Conservation (phyloP, 2,797 vertebrate species). For the Enteromius fasciolatus region DNA sequence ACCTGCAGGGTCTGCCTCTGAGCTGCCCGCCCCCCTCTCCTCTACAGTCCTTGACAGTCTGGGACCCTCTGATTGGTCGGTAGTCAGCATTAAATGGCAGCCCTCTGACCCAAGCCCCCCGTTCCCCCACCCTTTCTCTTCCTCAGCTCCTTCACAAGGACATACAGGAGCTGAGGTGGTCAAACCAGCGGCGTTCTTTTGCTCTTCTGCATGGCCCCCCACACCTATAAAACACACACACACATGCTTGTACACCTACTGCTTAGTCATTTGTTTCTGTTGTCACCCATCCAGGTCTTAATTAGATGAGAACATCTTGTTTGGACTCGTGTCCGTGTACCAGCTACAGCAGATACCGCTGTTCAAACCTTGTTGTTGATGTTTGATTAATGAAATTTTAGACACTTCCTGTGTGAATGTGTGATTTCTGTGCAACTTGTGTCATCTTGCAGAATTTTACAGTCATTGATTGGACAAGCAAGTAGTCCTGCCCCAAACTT, state of each 20-base stretch:
- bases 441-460: background rate
- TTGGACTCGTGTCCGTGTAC: slow-evolving; percentile 54
- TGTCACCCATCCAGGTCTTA: slow-evolving; percentile 71
- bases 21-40: slow-evolving; percentile 65
- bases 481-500: background rate
- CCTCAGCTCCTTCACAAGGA: slow-evolving; percentile 54
- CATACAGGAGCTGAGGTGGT: slow-evolving; percentile 53
- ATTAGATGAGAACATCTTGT: slow-evolving; percentile 70
- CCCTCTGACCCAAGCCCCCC: slow-evolving; percentile 72
- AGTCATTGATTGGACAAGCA: background rate
- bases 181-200: slow-evolving; percentile 39
- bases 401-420: slow-evolving; percentile 36
- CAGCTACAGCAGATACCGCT: slow-evolving; percentile 59
- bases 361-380: slow-evolving; percentile 66
- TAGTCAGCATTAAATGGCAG: slow-evolving; percentile 75
- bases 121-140: slow-evolving; percentile 52
- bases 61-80: slow-evolving; percentile 72
- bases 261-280: slow-evolving; percentile 74
- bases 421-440: slow-evolving; percentile 52
- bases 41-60: slow-evolving; percentile 70
- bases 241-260: slow-evolving; percentile 37
- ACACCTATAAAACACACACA: slow-evolving; percentile 42
- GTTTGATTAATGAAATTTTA: slow-evolving; percentile 12
- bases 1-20: slow-evolving; percentile 75
- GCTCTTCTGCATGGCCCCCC: slow-evolving; percentile 17